Conservation (phyloP, 2,888 invertebrate genomes). For the Marronus borbonicus region DNA sequence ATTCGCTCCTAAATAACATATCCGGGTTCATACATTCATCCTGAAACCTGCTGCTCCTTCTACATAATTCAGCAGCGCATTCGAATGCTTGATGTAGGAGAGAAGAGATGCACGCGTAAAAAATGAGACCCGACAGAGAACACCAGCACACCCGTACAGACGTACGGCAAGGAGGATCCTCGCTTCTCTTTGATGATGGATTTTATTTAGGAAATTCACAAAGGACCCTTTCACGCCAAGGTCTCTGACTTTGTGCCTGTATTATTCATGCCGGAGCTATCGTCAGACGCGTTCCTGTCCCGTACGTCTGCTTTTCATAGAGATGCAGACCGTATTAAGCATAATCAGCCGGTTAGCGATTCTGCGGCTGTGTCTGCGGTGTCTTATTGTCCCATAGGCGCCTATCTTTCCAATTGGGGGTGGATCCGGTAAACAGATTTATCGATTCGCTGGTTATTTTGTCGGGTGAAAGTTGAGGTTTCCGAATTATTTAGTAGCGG, state of each 20-base stretch:
- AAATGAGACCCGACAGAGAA: neutral
- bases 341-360: constrained; percentile 28
- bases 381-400: constrained; percentile 17
- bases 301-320: neutral
- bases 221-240: constrained; percentile 15
- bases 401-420: neutral
- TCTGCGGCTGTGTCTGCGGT: neutral
- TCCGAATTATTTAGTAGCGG: neutral
- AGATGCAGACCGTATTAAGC: constrained; percentile 22
- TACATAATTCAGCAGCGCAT: neutral
- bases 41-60: neutral
- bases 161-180: neutral
- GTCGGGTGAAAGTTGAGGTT: constrained; percentile 11
- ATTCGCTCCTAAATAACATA: constrained; percentile 1
- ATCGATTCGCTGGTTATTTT: constrained; percentile 24
- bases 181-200: constrained; percentile 22
- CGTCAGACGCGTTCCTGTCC: neutral
- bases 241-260: neutral
- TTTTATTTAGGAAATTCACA: constrained; percentile 29
- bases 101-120: neutral
- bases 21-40: constrained; percentile 9
- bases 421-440: constrained; percentile 28
- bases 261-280: constrained; percentile 17
- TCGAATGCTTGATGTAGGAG: neutral
- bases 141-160: neutral